Conservation (phyloP, 2,797 vertebrate genomes). For the Hylomyscus alleni region DNA sequence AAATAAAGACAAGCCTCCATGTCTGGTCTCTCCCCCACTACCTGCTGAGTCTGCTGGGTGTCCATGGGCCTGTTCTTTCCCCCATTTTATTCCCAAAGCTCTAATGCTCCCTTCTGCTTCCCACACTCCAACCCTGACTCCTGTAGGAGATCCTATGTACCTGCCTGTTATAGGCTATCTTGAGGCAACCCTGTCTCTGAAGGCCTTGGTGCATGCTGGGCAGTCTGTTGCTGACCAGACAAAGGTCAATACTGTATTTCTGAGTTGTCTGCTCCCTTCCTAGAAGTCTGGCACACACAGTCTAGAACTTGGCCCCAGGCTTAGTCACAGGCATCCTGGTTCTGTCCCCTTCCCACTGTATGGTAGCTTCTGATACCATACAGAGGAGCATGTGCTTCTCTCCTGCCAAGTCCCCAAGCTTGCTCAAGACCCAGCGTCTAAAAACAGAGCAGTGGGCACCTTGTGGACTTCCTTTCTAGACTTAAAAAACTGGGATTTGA, state of each 20-base stretch:
- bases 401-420: too few species aligned
- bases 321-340: not conserved
- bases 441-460: not conserved
- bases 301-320: not conserved
- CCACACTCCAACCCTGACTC: not conserved
- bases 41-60: not conserved
- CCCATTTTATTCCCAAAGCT: not conserved
- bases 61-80: not conserved
- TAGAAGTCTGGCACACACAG: not conserved
- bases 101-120: not conserved
- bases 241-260: not conserved
- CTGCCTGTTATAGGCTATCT: not conserved
- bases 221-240: accelerated
- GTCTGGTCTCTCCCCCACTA: not conserved
- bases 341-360: not conserved
- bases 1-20: not conserved
- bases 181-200: not conserved
- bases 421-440: not conserved
- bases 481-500: not conserved
- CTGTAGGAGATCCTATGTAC: not conserved
- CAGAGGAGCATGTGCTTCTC: too few species aligned
- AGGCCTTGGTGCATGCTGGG: not conserved
- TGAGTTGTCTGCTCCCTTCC: not conserved
- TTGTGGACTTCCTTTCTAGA: not conserved
- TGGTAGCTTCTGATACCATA: not conserved